Evolutionary conservation across 2,888 invertebrate species (phyloP), one percentile per base, ranked within the genome.

Genomic region (Pristionchus fissidentatus): DNA sequence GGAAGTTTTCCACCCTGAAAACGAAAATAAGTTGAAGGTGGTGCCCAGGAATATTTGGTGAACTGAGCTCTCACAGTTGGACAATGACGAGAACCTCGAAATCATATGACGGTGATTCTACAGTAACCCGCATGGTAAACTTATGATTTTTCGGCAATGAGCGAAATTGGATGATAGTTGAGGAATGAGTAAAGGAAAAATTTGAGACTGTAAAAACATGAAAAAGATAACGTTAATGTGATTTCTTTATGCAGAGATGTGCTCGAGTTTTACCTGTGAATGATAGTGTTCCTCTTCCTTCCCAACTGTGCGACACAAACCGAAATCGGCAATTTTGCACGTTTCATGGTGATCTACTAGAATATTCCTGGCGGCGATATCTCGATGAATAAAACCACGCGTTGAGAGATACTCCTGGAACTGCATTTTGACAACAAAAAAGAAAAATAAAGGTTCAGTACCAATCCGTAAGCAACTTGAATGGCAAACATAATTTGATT

Each of bases 1-100:
- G 79, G 79, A 26, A 79, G 57, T 29, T 43, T 55, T 1, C 78
- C 79, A 15, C 79, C 79, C 79, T 79, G 55, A 57, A 79, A 79
- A 8, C 26, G 22, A 7, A 0, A 78, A 29, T 15, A 15, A n/a
- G 13, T 10, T 52, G 3, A 26, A 43, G 1, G 29, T 38, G 10
- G 29, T 7, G 5, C 3, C 3, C 0, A 26, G 0, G 38, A 52
- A 26, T 7, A 41, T 15, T 60, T 15, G 7, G 13, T 60, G 19
- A 26, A 15, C n/a, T 26, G 8, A 60, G 62, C 29, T 8, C 29
- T 26, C 8, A 10, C n/a, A 8, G 26, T 60, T 19, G n/a, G 62
- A n/a, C n/a, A n/a, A n/a, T n/a, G n/a, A n/a, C n/a, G n/a, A n/a
- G n/a, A n/a, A n/a, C n/a, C n/a, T n/a, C n/a, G n/a, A n/a, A n/a